Conservation (phyloP, 1,140 invertebrate genomes). For the Hyphantria cunea region DNA sequence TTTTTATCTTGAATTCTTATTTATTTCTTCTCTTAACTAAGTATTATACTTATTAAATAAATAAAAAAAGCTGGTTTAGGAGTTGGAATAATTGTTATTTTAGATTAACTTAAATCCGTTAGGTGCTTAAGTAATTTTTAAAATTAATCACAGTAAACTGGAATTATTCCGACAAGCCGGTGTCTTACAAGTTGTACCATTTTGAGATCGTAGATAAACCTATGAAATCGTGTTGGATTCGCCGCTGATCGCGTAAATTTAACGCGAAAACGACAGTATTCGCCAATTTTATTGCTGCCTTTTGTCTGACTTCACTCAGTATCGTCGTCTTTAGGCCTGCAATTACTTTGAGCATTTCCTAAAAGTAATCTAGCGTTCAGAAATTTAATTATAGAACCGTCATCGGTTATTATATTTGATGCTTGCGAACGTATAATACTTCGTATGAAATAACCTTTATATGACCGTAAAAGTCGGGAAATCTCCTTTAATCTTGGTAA, state of each 20-base stretch:
- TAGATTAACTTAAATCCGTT: too few species aligned
- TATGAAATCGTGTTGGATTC: slow-evolving; percentile 26
- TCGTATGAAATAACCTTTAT: neutral
- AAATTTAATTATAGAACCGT: slow-evolving; percentile 15
- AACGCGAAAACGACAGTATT: slow-evolving; percentile 19
- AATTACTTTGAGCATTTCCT: slow-evolving; percentile 13
- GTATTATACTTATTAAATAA: too few species aligned
- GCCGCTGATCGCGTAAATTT: slow-evolving; percentile 25
- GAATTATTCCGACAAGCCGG: neutral
- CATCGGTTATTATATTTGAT: slow-evolving; percentile 3
- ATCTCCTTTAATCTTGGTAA: neutral
- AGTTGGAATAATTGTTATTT: too few species aligned
- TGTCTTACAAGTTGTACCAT: slow-evolving; percentile 7
- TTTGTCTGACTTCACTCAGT: slow-evolving; percentile 14
- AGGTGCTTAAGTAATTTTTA: neutral
- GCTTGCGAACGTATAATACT: neutral
- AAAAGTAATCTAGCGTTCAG: slow-evolving; percentile 23
- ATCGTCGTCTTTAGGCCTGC: slow-evolving; percentile 11
- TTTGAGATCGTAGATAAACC: slow-evolving; percentile 17
- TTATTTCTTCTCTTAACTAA: too few species aligned
- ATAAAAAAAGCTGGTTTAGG: too few species aligned
- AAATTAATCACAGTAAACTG: neutral
- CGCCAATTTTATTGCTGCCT: slow-evolving; percentile 23
- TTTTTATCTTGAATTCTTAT: too few species aligned
- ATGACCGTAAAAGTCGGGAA: neutral